phyloP scores from a whole-genome alignment of 1,140 invertebrate species.

The Hyphantria cunea region DNA sequence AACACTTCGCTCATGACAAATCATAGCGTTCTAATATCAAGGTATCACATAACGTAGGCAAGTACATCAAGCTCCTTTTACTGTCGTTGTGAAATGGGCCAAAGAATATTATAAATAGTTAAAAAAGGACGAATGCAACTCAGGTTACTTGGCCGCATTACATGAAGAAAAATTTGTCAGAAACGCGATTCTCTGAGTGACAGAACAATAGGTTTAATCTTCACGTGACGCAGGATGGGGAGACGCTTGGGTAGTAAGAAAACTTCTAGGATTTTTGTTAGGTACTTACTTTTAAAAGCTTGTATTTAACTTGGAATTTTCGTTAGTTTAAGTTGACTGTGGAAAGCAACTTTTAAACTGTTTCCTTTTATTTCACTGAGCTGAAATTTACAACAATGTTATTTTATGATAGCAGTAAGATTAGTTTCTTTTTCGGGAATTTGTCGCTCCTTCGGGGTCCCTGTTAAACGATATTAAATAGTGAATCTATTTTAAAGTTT shows the following conservation, averaged over 20 bases:
- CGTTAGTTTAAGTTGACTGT: too few relatives aligned
- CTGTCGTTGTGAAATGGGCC: conserved; percentile 56
- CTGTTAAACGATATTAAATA: too few relatives aligned
- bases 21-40: conserved; percentile 29
- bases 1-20: conserved; percentile 12
- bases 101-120: conserved; percentile 65
- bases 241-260: conserved; percentile 35
- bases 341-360: too few relatives aligned
- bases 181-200: conserved; percentile 66
- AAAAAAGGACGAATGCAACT: conserved; percentile 47
- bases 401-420: too few relatives aligned
- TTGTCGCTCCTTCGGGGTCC: too few relatives aligned
- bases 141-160: conserved; percentile 58
- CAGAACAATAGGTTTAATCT: conserved; percentile 72
- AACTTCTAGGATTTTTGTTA: conserved; percentile 24
- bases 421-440: too few relatives aligned
- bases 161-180: conserved; percentile 61
- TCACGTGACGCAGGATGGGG: conserved; percentile 45
- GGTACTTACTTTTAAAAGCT: conserved; percentile 20
- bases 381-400: too few relatives aligned
- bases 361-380: too few relatives aligned
- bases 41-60: conserved; percentile 31
- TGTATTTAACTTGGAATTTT: not conserved
- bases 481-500: too few relatives aligned
- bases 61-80: conserved; percentile 46